A percentile compares a stretch with the other conserved stretches of the same genome.
Evolutionary conservation across 2,888 invertebrate genomes (phyloP).

Genomic region (Acleris cristana): DNA sequence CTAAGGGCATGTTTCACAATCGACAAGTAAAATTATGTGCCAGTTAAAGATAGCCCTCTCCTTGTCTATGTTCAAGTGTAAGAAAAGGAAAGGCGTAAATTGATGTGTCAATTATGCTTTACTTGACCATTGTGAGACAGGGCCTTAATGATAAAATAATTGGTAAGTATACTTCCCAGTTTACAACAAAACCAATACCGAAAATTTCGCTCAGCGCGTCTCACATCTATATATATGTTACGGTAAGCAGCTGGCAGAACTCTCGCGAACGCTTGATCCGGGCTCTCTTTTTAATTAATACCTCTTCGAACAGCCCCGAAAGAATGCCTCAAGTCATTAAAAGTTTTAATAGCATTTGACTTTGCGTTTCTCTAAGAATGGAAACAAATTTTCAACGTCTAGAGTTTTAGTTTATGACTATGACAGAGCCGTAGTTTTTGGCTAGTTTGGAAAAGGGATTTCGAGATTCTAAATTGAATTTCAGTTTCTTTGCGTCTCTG

Average conservation of each 20-base stretch:
- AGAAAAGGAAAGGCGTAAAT: no score
- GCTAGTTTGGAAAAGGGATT: constrained; percentile 32
- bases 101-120: no score
- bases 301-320: constrained; percentile 78
- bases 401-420: constrained; percentile 61
- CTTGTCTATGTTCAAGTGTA: no score
- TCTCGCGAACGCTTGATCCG: constrained; percentile 66
- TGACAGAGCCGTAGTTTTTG: constrained; percentile 33
- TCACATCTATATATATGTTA: constrained; percentile 51
- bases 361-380: constrained; percentile 60
- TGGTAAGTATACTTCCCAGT: no score
- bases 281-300: constrained; percentile 81
- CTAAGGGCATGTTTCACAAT: no score
- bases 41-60: no score
- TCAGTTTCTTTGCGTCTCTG: constrained; percentile 29
- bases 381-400: constrained; percentile 73
- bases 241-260: constrained; percentile 51
- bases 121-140: no score
- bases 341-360: constrained; percentile 82
- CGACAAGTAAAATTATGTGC: no score
- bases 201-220: constrained; percentile 37
- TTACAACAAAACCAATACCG: no score
- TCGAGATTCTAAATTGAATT: constrained; percentile 33
- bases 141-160: no score
- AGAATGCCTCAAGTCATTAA: constrained; percentile 82